A percentile compares a stretch with the other conserved stretches of the same genome.
Evolutionary conservation across 2,888 invertebrate species (phyloP).

Genomic region (Cordilura impudica): DNA sequence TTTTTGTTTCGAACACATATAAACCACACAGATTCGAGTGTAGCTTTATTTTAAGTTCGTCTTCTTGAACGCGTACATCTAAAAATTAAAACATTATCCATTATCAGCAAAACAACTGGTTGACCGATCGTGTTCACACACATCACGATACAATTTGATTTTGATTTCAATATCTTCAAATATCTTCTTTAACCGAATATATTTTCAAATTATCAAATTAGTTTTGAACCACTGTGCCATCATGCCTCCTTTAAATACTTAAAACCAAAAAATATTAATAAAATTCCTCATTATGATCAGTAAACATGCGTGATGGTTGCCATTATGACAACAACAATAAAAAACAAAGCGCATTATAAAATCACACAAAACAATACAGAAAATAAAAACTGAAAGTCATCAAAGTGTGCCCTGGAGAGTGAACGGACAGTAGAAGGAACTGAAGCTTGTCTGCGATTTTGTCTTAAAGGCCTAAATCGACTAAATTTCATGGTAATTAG

Average conservation of each 20-base stretch:
- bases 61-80: no score
- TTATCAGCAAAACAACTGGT: no score
- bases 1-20: no score
- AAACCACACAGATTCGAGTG: no score
- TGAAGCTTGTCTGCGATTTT: constrained; percentile 63
- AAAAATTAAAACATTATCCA: no score
- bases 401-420: constrained; percentile 54
- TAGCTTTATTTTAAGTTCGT: no score
- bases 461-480: constrained; percentile 67
- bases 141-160: no score
- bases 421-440: constrained; percentile 24
- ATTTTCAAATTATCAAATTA: no score
- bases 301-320: constrained; percentile 55
- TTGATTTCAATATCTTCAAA: no score
- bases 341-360: constrained; percentile 5
- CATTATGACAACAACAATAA: constrained; percentile 37
- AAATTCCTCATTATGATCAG: constrained; percentile 37
- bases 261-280: constrained; percentile 6
- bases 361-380: constrained; percentile 3
- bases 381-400: constrained; percentile 24
- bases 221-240: constrained; percentile 1
- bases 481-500: constrained; percentile 75
- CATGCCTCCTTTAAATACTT: not conserved
- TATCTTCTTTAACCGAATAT: no score
- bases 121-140: no score